Percentiles rank a stretch among this genome's conserved stretches.
phyloP scores from a whole-genome alignment of 2,888 invertebrate genomes.

The Dynastes hyllus region DNA sequence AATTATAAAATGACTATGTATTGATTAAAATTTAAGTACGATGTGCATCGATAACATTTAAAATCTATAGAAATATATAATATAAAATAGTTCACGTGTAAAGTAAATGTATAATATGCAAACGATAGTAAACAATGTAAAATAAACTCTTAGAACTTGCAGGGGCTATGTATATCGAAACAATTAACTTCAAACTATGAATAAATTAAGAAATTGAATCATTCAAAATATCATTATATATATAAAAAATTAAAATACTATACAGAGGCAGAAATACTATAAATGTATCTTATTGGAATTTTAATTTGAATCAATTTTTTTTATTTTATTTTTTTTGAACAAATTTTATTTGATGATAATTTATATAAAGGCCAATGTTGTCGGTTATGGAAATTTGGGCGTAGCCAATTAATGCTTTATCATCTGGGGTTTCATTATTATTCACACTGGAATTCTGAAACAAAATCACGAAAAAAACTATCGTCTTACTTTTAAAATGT shows the following conservation, averaged over 20 bases:
- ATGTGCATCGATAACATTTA: constrained; percentile 32
- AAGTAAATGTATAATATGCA: background rate
- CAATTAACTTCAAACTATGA: background rate
- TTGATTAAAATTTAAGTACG: constrained; percentile 40
- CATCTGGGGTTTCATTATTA: constrained; percentile 90
- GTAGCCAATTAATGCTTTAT: constrained; percentile 95
- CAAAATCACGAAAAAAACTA: constrained; percentile 58
- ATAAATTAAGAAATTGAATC: constrained; percentile 22
- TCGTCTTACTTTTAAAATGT: background rate
- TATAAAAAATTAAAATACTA: constrained; percentile 39
- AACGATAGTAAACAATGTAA: background rate
- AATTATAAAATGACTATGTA: constrained; percentile 33
- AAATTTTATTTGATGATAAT: constrained; percentile 18
- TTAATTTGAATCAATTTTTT: constrained; percentile 35
- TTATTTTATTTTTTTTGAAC: too few relatives aligned
- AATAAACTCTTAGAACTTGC: background rate
- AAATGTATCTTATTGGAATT: constrained; percentile 43
- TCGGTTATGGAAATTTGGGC: constrained; percentile 97
- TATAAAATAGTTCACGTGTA: constrained; percentile 17
- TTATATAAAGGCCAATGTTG: constrained; percentile 58
- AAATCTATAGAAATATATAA: background rate
- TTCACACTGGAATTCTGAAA: constrained; percentile 78
- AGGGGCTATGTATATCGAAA: background rate
- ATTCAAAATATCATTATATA: constrained; percentile 9
- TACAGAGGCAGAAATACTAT: constrained; percentile 44